Evolutionary conservation across 2,888 invertebrate species (phyloP).

Genomic region (Tetranychus truncatus): DNA sequence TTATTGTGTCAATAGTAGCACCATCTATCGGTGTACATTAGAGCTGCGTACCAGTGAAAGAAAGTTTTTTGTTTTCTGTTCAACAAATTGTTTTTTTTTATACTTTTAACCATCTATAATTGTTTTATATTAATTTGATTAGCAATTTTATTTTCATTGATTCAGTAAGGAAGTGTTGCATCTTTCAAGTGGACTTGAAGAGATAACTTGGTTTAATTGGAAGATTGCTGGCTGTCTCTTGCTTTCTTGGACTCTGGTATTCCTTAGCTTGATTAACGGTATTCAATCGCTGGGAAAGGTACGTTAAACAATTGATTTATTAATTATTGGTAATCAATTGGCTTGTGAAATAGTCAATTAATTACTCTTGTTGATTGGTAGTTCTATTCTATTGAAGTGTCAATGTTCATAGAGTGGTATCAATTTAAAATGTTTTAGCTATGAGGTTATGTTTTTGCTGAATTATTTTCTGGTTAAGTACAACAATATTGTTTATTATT

Average conservation of each 20-base stretch:
- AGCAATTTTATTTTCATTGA: background rate
- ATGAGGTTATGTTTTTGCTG: background rate
- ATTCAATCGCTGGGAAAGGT: conserved; percentile 55
- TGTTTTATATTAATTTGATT: background rate
- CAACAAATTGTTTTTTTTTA: background rate
- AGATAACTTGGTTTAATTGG: conserved; percentile 37
- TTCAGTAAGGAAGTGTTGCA: conserved; percentile 8
- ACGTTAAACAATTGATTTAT: too few relatives aligned
- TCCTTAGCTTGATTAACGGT: conserved; percentile 49
- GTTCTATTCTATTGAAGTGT: too few relatives aligned
- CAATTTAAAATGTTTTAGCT: too few relatives aligned
- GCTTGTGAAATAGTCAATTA: background rate
- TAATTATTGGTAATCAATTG: background rate
- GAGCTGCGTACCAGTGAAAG: background rate
- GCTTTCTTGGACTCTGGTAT: conserved; percentile 49
- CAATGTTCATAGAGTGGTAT: too few relatives aligned
- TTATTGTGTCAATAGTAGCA: too few relatives aligned
- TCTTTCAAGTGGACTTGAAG: conserved; percentile 21
- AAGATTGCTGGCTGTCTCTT: conserved; percentile 41
- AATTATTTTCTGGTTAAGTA: background rate
- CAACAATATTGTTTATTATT: background rate
- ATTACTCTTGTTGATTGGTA: background rate
- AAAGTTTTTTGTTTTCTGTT: too few relatives aligned
- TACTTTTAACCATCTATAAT: background rate
- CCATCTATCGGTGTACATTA: too few relatives aligned